phyloP scores from a whole-genome alignment of 2,888 invertebrate genomes.

The Ophonus ardosiacus region DNA sequence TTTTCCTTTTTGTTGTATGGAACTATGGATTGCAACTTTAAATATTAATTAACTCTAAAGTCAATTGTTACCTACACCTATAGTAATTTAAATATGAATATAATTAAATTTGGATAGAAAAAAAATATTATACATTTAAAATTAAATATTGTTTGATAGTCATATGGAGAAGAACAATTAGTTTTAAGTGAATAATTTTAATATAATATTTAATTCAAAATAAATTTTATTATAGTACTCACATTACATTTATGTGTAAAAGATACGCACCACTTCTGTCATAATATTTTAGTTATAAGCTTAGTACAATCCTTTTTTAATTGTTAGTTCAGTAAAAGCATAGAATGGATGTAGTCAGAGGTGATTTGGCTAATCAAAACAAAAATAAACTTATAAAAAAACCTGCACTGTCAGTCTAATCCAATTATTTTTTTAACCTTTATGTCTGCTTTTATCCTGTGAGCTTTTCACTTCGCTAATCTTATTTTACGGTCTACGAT shows the following conservation, averaged over 20 bases:
- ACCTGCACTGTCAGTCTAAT: neutral
- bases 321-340: constrained; percentile 8
- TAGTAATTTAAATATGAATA: no score
- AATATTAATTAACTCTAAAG: no score
- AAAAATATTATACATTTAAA: no score
- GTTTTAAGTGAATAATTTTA: no score
- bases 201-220: neutral
- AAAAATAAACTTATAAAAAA: constrained; percentile 5
- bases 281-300: neutral
- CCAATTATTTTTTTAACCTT: constrained; percentile 5
- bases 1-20: no score
- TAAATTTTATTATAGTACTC: neutral
- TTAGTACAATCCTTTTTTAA: neutral
- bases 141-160: no score
- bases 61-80: no score
- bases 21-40: no score
- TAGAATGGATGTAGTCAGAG: neutral
- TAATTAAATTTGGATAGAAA: no score
- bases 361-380: neutral
- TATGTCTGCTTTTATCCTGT: neutral
- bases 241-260: neutral
- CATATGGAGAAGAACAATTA: no score
- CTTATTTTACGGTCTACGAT: neutral
- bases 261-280: neutral
- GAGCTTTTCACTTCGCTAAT: neutral